These are phyloP conservation scores for Helleia helle DNA, from an alignment of 2,888 invertebrate species.

Conservation along the genomic window DNA sequence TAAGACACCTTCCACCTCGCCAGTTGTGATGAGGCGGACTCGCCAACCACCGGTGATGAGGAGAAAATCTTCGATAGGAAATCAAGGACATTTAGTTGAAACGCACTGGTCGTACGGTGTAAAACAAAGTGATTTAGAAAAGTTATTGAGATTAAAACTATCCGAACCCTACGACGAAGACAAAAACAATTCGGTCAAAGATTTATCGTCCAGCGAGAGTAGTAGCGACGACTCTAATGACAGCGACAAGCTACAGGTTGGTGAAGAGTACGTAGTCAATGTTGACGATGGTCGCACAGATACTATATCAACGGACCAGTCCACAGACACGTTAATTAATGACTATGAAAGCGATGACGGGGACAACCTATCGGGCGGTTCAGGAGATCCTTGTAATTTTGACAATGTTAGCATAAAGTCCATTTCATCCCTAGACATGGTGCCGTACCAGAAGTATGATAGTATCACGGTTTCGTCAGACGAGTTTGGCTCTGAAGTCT, in stretches of 20 bases:
- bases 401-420: slow-evolving; percentile 70
- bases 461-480: slow-evolving; percentile 68
- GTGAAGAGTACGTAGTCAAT: slow-evolving; percentile 50
- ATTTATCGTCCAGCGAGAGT: slow-evolving; percentile 28
- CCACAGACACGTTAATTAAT: slow-evolving; percentile 62
- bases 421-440: slow-evolving; percentile 65
- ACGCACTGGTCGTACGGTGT: slow-evolving; percentile 67
- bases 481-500: slow-evolving; percentile 67
- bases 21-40: slow-evolving; percentile 45
- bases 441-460: slow-evolving; percentile 66
- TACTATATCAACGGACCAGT: slow-evolving; percentile 57
- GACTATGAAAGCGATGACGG: slow-evolving; percentile 55
- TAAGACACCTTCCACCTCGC: slow-evolving; percentile 51
- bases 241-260: slow-evolving; percentile 41
- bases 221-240: slow-evolving; percentile 44
- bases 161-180: slow-evolving; percentile 59
- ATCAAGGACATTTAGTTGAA: slow-evolving; percentile 43
- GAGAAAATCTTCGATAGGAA: slow-evolving; percentile 49
- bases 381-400: slow-evolving; percentile 55
- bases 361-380: slow-evolving; percentile 50
- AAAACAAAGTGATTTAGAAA: slow-evolving; percentile 60
- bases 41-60: slow-evolving; percentile 62
- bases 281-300: slow-evolving; percentile 51
- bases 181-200: slow-evolving; percentile 25
- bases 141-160: slow-evolving; percentile 51